These are phyloP conservation scores for Uropetala carovei DNA, from an alignment of 2,888 invertebrate genomes.

Conservation along the genomic window DNA sequence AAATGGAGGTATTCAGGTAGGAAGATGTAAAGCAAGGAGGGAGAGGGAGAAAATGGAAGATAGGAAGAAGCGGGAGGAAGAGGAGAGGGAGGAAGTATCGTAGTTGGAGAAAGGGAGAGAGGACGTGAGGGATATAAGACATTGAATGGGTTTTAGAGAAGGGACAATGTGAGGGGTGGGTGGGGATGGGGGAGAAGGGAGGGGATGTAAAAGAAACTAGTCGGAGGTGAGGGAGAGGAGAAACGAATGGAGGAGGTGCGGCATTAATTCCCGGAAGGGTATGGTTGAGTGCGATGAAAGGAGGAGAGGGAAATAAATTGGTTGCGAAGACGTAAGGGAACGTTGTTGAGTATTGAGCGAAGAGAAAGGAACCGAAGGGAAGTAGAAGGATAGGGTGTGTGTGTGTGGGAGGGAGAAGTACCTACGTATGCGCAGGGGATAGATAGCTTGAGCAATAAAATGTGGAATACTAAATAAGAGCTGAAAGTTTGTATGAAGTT, in stretches of 20 bases:
- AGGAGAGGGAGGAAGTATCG: background rate
- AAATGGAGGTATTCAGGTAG: background rate
- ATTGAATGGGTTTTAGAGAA: constrained; percentile 29
- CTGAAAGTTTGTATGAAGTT: too few species aligned
- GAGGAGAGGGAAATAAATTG: constrained; percentile 56
- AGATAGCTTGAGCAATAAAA: too few species aligned
- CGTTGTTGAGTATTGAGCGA: background rate
- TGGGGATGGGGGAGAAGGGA: background rate
- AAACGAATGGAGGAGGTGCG: constrained; percentile 30
- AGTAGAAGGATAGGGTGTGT: background rate
- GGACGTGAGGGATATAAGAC: constrained; percentile 24
- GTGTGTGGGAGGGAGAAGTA: background rate
- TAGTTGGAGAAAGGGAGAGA: background rate
- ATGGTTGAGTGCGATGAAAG: constrained; percentile 44
- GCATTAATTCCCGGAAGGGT: constrained; percentile 52
- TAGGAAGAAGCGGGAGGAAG: background rate
- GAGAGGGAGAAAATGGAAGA: background rate
- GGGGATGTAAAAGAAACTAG: background rate
- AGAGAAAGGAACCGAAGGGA: background rate
- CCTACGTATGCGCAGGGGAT: too few species aligned
- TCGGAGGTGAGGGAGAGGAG: constrained; percentile 35
- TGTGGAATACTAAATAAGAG: too few species aligned
- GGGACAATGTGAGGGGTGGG: background rate
- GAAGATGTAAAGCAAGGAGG: background rate
- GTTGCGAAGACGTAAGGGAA: background rate